Evolutionary conservation across 2,888 invertebrate genomes (phyloP).

Genomic region (Eurois occulta): DNA sequence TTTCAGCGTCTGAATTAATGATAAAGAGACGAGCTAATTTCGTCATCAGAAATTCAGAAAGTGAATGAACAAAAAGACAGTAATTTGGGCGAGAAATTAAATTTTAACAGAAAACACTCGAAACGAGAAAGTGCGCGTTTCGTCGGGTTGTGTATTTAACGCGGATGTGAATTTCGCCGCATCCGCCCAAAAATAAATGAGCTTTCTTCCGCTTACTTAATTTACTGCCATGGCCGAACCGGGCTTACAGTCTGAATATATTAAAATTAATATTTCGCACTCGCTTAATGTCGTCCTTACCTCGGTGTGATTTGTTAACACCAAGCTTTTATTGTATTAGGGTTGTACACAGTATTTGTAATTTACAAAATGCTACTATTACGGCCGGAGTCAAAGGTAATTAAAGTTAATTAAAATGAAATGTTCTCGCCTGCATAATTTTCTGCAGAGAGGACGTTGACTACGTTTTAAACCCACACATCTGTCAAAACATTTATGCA

Average conservation of each 20-base stretch:
- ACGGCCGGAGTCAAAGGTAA: constrained; percentile 63
- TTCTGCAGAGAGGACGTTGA: constrained; percentile 42
- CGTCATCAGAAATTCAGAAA: constrained; percentile 86
- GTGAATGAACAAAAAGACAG: constrained; percentile 88
- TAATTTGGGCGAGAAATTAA: constrained; percentile 87
- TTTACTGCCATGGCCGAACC: constrained; percentile 85
- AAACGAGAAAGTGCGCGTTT: constrained; percentile 83
- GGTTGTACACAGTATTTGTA: constrained; percentile 69
- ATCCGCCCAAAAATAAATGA: constrained; percentile 90
- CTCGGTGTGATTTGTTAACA: constrained; percentile 83
- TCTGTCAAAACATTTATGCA: constrained; percentile 56
- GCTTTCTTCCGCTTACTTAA: constrained; percentile 90
- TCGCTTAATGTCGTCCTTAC: constrained; percentile 81
- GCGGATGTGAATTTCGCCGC: constrained; percentile 89
- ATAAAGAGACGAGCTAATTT: constrained; percentile 79
- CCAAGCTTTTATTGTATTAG: constrained; percentile 76
- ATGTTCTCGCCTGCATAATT: constrained; percentile 65
- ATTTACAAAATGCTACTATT: constrained; percentile 66
- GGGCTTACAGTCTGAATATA: constrained; percentile 85
- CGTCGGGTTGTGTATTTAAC: constrained; percentile 88
- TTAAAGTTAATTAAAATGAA: constrained; percentile 64
- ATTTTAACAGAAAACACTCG: constrained; percentile 88
- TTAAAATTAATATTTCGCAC: constrained; percentile 89
- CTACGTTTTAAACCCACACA: constrained; percentile 53
- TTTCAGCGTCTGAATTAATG: constrained; percentile 82